Base-by-base conservation (phyloP, 2,113 vertebrate species). In the Phaethon lepturus region DNA sequence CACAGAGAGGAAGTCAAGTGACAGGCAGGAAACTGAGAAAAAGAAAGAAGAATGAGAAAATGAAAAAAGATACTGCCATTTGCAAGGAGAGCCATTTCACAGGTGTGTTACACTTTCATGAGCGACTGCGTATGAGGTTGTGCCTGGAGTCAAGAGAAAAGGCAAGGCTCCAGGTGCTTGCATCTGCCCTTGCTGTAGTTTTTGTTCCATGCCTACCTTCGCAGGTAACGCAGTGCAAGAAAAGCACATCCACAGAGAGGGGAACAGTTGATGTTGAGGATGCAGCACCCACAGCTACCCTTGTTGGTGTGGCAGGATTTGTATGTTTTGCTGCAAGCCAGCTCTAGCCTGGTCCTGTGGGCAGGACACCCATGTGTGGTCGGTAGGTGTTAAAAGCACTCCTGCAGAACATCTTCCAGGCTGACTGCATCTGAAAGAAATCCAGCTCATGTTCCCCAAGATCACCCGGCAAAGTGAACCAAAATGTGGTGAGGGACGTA, bases 301-400 rank as follows among this genome's bases (percentile, higher is more conserved):
- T 16, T 4, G 35, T 2, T 84, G 53, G 40, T 11, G 2, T 1
- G 10, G 35, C 20, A 84, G 17, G 19, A 60, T 59, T 44, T 56
- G 8, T 14, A 13, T 2, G 4, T 68, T 87, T 73, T 50, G 68
- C 50, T 62, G 73, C 59, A 77, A 35, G 42, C 23, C 59, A 81
- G 29, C 20, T 84, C 67, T 22, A 74, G 42, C 18, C 33, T 58
- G 28, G 20, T 59, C 29, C 55, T 81, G 40, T 15, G 23, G 49
- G 22, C 45, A 42, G 28, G 42, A 72, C 44, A 68, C 18, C 47
- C 1, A 0, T 6, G 19, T 1, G 1, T 12, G 4, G 42, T 14
- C 3, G 0, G n/a, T 6, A 53, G 29, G 19, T n/a, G 33, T 53
- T 53, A 29, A 59, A 81, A 53, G 53, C 35, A 7, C 17, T 25